Conservation (phyloP, 2,113 vertebrate species). For the Chionodraco myersi region DNA sequence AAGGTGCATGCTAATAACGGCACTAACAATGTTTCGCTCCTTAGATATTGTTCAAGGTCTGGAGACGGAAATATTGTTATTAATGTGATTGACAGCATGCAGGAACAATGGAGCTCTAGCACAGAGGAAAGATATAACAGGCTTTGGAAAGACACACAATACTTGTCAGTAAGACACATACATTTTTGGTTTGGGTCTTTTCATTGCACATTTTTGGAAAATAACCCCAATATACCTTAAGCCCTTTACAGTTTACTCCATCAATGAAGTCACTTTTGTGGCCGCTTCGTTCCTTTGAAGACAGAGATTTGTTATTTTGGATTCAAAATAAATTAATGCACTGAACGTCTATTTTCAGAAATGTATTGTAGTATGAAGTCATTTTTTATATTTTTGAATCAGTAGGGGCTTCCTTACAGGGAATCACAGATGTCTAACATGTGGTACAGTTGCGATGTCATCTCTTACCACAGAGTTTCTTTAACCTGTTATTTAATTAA, state of each 20-base stretch:
- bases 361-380: no score
- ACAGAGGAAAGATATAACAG: background rate
- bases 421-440: background rate
- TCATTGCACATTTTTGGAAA: background rate
- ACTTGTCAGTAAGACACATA: no score
- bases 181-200: background rate
- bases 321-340: background rate
- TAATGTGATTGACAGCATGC: background rate
- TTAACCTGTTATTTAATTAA: slow-evolving; percentile 33
- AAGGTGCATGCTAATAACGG: background rate
- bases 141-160: background rate
- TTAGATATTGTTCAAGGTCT: no score
- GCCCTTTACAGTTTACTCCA: background rate
- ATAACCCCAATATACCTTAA: no score
- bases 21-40: no score
- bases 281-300: background rate
- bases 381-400: background rate
- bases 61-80: background rate
- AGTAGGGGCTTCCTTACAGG: background rate
- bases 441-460: slow-evolving; percentile 9
- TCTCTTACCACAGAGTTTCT: slow-evolving; percentile 13
- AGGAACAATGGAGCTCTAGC: background rate
- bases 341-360: background rate
- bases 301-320: background rate
- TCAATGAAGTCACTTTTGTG: background rate